phyloP scores from a whole-genome alignment of 2,797 vertebrate species.

The Salarias fasciatus region DNA sequence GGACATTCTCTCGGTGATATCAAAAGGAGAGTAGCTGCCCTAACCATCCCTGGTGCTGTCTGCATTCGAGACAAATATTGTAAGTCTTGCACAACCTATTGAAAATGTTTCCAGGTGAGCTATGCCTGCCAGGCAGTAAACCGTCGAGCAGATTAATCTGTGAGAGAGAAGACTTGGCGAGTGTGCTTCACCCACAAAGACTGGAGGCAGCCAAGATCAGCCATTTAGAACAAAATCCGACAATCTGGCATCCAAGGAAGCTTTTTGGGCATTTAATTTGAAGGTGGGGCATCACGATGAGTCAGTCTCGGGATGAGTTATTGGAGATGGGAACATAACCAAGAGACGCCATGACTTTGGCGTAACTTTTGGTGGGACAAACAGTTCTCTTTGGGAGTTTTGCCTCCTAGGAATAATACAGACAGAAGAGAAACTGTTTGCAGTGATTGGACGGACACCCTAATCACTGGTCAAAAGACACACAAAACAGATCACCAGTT shows the following conservation, averaged over 20 bases:
- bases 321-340: conserved; percentile 34
- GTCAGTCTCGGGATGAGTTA: conserved; percentile 36
- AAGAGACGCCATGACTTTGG: conserved; percentile 26
- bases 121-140: conserved; percentile 15
- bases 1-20: too few relatives aligned
- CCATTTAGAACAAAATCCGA: conserved; percentile 1
- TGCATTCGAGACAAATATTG: too few relatives aligned
- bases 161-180: conserved; percentile 6
- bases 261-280: conserved; percentile 40
- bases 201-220: conserved; percentile 1
- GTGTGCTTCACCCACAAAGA: background rate
- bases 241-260: conserved; percentile 31
- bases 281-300: conserved; percentile 14
- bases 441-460: too few relatives aligned
- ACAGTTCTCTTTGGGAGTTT: too few relatives aligned
- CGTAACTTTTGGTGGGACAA: conserved; percentile 11
- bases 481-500: too few relatives aligned
- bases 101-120: background rate
- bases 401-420: too few relatives aligned
- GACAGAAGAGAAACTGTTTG: too few relatives aligned
- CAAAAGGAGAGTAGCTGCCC: too few relatives aligned
- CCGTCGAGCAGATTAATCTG: conserved; percentile 3
- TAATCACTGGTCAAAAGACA: too few relatives aligned
- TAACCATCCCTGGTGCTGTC: too few relatives aligned
- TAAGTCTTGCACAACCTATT: background rate